Evolutionary conservation across 2,113 vertebrate species (phyloP).

Genomic region (Amphilophus citrinellus): DNA sequence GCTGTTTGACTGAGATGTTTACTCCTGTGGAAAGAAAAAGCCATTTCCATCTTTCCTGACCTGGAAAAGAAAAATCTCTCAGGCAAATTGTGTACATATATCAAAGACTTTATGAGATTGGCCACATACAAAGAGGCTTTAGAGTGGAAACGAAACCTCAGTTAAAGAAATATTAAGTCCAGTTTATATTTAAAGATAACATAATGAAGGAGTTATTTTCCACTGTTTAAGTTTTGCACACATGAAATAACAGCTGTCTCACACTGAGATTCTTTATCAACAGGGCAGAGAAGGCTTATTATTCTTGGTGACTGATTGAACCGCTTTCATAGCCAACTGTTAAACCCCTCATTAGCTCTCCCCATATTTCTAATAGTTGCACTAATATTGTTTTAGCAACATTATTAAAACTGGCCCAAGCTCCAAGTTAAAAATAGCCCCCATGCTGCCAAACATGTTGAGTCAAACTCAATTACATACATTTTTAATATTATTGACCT

Average conservation of each 20-base stretch:
- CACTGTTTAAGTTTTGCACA: slow-evolving; percentile 1
- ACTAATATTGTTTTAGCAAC: slow-evolving; percentile 33
- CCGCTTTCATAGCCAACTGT: slow-evolving; percentile 26
- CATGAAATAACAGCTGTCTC: neutral
- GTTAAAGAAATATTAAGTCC: slow-evolving; percentile 19
- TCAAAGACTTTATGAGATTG: slow-evolving; percentile 57
- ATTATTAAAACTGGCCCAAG: neutral
- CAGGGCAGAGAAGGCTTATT: neutral
- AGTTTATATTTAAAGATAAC: neutral
- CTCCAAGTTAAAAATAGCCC: slow-evolving; percentile 19
- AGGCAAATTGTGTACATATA: slow-evolving; percentile 54
- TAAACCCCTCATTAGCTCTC: slow-evolving; percentile 38
- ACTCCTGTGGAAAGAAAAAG: slow-evolving; percentile 62
- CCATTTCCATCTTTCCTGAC: slow-evolving; percentile 70
- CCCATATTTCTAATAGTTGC: slow-evolving; percentile 27
- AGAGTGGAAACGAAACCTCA: slow-evolving; percentile 29
- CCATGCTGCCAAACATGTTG: slow-evolving; percentile 8
- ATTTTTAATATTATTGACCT: slow-evolving; percentile 24
- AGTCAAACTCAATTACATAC: slow-evolving; percentile 22
- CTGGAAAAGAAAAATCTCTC: slow-evolving; percentile 68
- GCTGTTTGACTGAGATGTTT: slow-evolving; percentile 70
- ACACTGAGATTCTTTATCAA: slow-evolving; percentile 10
- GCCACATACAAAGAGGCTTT: slow-evolving; percentile 43
- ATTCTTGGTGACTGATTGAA: slow-evolving; percentile 29
- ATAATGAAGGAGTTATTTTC: slow-evolving; percentile 11